Evolutionary conservation across 2,113 vertebrate species (phyloP).

Genomic region (Notothenia coriiceps): DNA sequence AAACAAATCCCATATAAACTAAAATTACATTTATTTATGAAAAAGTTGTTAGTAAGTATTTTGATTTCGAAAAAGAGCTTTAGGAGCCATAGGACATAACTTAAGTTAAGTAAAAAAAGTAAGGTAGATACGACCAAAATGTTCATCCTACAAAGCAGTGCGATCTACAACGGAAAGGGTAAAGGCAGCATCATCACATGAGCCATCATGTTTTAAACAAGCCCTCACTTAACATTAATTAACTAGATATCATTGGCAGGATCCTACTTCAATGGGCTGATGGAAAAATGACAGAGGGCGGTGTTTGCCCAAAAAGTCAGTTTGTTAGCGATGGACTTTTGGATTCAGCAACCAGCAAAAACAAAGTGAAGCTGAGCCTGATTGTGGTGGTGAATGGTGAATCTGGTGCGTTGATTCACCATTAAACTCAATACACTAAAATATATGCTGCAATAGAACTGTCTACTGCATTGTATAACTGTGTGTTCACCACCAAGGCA

Average conservation of each 20-base stretch:
- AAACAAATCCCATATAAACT: constrained; percentile 30
- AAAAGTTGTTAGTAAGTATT: neutral
- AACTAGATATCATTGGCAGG: neutral
- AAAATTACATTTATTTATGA: constrained; percentile 32
- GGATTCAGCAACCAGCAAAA: neutral
- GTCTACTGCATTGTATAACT: neutral
- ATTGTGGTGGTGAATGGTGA: too few species aligned
- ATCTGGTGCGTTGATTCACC: neutral
- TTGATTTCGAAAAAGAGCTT: neutral
- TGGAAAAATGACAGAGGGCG: neutral
- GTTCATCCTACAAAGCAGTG: neutral
- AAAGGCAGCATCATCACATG: neutral
- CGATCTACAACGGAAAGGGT: neutral
- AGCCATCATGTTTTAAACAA: neutral
- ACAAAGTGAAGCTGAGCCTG: neutral
- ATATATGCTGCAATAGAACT: neutral
- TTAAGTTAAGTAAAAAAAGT: neutral
- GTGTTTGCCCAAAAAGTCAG: neutral
- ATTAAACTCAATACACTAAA: neutral
- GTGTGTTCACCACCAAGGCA: neutral
- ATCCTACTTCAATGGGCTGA: too few species aligned
- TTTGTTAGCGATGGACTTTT: neutral
- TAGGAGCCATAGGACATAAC: neutral
- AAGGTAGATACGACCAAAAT: neutral
- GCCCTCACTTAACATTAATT: neutral